Evolutionary conservation across 2,888 invertebrate species (phyloP), one percentile per base, ranked within the genome.

Genomic region (Venusia cambrica): DNA sequence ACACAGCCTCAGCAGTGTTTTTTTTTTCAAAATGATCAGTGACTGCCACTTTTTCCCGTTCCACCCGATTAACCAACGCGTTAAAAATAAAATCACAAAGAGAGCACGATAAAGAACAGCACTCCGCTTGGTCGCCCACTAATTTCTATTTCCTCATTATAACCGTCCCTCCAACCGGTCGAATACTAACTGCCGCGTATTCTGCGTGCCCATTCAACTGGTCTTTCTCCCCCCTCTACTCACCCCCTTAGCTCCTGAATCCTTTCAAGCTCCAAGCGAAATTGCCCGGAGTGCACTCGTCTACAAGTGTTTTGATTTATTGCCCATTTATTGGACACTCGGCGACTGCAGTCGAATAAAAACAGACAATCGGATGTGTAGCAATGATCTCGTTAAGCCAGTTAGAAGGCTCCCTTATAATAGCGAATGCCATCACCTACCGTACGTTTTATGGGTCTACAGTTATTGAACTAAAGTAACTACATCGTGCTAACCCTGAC

Each of bases 141-240:
- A 87, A 87, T 87, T 85, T 79, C 64, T 85, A 80, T 84, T 84
- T 87, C 85, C 85, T 87, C 85, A 87, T 87, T 85, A 85, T 66
- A n/a, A n/a, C n/a, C n/a, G n/a, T n/a, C n/a, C n/a, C n/a, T n/a
- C n/a, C n/a, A n/a, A n/a, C n/a, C n/a, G n/a, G n/a, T n/a, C n/a
- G n/a, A n/a, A n/a, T 29, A 31, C 22, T 27, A 30, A 40, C 35
- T 40, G 24, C 20, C 7, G 14, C n/a, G 10, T 32, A 27, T 13
- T 35, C 29, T 39, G 17, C 21, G 66, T 65, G 71, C 63, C 73
- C 79, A 75, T 80, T 79, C 77, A 78, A 60, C 61, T 60, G 57
- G 43, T 49, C 51, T 48, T 60, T 29, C 34, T 26, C 28, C 24
- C 24, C 25, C 38, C 38, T 39, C 42, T 43, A 8, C 16, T 38